Percentiles rank a stretch among this genome's conserved stretches.
These are phyloP conservation scores for Drosophila siamana DNA, from an alignment of 2,888 invertebrate species.

Conservation along the genomic window DNA sequence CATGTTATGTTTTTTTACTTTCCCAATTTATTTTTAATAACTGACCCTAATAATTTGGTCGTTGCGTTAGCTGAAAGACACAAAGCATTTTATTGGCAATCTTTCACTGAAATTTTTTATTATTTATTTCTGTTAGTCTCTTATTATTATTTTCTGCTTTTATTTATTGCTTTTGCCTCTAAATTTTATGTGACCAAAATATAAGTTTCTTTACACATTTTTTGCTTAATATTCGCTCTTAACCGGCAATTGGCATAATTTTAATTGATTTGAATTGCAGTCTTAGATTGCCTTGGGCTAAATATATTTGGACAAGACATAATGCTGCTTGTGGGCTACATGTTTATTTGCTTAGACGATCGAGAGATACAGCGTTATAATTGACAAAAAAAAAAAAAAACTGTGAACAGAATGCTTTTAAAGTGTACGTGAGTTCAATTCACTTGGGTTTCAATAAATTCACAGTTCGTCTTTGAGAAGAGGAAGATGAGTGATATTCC, in stretches of 20 bases:
- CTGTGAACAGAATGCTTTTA: constrained; percentile 62
- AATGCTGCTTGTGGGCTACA: constrained; percentile 45
- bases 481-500: constrained; percentile 15
- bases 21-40: constrained; percentile 52
- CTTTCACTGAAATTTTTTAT: constrained; percentile 4
- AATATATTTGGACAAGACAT: constrained; percentile 24
- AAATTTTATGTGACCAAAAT: constrained; percentile 47
- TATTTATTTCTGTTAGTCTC: not conserved
- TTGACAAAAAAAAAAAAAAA: constrained; percentile 40
- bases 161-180: constrained; percentile 38
- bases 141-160: constrained; percentile 22
- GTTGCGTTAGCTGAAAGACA: constrained; percentile 25
- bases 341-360: constrained; percentile 39
- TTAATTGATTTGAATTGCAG: constrained; percentile 59
- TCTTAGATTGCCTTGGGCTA: constrained; percentile 32
- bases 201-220: constrained; percentile 32
- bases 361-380: constrained; percentile 1
- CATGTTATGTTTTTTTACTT: not conserved
- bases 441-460: constrained; percentile 47
- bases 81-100: constrained; percentile 36
- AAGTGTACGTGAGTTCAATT: constrained; percentile 59
- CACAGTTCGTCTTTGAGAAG: constrained; percentile 17
- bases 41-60: constrained; percentile 51
- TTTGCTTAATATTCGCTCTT: constrained; percentile 11
- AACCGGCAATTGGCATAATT: constrained; percentile 54